Evolutionary conservation across 2,113 vertebrate species (phyloP).

Genomic region (Muntiacus reevesi): DNA sequence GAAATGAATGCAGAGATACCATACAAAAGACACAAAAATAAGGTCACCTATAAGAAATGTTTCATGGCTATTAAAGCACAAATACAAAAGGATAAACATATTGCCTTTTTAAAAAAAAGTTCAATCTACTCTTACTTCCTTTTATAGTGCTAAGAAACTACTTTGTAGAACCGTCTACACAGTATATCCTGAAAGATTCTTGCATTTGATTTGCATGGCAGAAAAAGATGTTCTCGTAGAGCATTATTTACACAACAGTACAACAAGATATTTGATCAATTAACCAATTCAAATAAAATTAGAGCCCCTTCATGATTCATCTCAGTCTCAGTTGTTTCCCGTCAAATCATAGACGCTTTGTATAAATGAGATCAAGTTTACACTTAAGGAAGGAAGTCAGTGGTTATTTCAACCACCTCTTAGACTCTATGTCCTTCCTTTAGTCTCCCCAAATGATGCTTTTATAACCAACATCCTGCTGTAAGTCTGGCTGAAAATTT

Average conservation of each 20-base stretch:
- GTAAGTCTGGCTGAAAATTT: not conserved
- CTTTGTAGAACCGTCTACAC: not conserved
- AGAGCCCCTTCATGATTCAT: not conserved
- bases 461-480: not conserved
- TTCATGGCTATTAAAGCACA: not conserved
- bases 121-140: not conserved
- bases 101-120: not conserved
- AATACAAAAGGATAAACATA: not conserved
- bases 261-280: not conserved
- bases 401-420: not conserved
- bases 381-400: not conserved
- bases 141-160: not conserved
- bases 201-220: not conserved
- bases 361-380: not conserved
- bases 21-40: not conserved
- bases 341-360: not conserved
- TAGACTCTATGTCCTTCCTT: not conserved
- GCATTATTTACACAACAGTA: not conserved
- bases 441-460: not conserved
- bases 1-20: not conserved
- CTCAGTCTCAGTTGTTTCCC: not conserved
- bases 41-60: not conserved
- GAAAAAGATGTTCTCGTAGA: not conserved
- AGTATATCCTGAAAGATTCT: not conserved
- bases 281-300: not conserved